Percentiles rank a stretch among this genome's conserved stretches.
These are phyloP conservation scores for Stichodactyla mertensii DNA, from an alignment of 64 coral and sea anemone species.

Conservation along the genomic window DNA sequence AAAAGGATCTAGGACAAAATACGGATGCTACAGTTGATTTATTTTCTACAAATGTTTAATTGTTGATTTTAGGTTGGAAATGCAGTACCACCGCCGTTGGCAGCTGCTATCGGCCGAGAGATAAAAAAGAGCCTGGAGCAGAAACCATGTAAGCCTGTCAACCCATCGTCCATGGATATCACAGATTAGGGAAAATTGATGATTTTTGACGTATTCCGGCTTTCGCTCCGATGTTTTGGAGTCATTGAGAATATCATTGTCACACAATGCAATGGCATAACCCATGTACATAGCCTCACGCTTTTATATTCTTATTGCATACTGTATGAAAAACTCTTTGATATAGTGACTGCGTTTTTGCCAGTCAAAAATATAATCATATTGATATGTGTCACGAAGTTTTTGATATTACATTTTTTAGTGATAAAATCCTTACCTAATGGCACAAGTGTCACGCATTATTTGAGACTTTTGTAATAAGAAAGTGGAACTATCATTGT, in stretches of 20 bases:
- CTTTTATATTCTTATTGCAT: background rate
- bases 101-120: slow-evolving; percentile 86
- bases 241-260: background rate
- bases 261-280: background rate
- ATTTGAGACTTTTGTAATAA: no score
- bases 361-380: background rate
- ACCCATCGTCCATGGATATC: background rate
- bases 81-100: slow-evolving; percentile 90
- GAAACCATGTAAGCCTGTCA: background rate
- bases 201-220: background rate
- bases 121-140: slow-evolving; percentile 69
- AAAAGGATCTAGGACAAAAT: no score
- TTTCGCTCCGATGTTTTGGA: no score
- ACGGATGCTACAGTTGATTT: no score
- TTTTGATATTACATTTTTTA: no score
- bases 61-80: slow-evolving; percentile 53
- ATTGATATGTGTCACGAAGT: background rate
- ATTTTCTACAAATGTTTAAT: no score
- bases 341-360: background rate
- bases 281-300: background rate
- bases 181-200: background rate
- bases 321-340: background rate
- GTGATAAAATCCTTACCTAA: no score
- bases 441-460: background rate
- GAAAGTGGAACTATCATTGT: background rate